Evolutionary conservation across 2,113 vertebrate species (phyloP), one percentile per base, ranked within the genome.

Genomic region (Lophius piscatorius): DNA sequence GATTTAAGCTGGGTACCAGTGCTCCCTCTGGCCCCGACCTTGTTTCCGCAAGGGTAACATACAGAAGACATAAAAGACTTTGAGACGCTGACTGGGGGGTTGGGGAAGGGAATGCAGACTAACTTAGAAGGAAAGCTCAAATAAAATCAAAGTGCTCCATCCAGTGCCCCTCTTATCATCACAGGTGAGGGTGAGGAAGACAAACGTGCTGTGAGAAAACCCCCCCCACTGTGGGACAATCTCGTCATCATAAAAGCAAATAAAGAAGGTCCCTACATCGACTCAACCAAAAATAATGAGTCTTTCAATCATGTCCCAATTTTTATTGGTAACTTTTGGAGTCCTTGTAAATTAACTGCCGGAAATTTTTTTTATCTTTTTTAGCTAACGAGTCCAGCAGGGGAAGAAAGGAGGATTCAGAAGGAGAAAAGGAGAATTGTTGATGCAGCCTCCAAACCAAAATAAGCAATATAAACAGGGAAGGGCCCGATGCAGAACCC

Each of bases 101-200:
- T 81, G 80, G 74, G 79, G 49, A 52, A 70, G 72, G 75, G 77
- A 35, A 72, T 60, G 87, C 78, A 88, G 68, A 83, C 63, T 83
- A 83, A 40, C 77, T 66, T 79, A 74, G 64, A 83, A 78, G 55
- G 63, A 79, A 78, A 80, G 69, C 73, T 82, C 71, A 42, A 44
- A 45, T 28, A 35, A 72, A 71, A 52, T 66, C 48, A 70, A 89
- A 76, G 84, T 87, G 90, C 89, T 92, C 91, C 91, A 87, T 91
- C 91, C 91, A 93, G 89, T 91, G 90, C 89, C 91, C 91, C 90
- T 89, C 81, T 64, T 69, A 60, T 76, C 56, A 74, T 69, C 76
- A 31, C 1, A n/a, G n/a, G n/a, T n/a, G n/a, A n/a, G n/a, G 70
- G 70, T 76, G 42, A 83, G 63, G 42, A 70, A 78, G 55, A 65